Evolutionary conservation across 2,113 vertebrate genomes (phyloP).

Genomic region (Pteruthius melanotis): DNA sequence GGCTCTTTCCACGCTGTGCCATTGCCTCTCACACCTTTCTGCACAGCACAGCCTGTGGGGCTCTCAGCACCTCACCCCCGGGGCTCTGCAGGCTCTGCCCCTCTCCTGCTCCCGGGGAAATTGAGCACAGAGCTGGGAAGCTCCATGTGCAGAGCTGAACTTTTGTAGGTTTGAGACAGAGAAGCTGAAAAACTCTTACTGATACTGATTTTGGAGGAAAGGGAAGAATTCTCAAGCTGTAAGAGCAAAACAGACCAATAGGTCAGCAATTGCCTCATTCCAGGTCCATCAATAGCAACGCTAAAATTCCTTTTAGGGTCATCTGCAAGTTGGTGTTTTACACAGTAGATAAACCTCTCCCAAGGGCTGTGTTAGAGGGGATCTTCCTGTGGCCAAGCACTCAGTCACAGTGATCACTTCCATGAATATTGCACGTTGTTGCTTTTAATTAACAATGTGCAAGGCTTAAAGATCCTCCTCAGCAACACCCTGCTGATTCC

Average conservation of each 20-base stretch:
- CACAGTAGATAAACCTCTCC: background rate
- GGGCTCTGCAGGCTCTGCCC: background rate
- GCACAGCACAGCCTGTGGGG: fast-evolving
- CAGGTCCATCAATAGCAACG: background rate
- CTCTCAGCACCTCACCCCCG: background rate
- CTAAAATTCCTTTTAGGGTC: background rate
- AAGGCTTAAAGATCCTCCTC: background rate
- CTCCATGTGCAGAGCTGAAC: background rate
- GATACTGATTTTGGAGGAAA: background rate
- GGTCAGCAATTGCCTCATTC: background rate
- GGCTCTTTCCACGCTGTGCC: background rate
- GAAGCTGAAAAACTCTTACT: slow-evolving; percentile 12
- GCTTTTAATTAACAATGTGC: background rate
- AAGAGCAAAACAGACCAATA: slow-evolving; percentile 17
- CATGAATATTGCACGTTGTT: background rate
- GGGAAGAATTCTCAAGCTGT: background rate
- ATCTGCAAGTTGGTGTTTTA: background rate
- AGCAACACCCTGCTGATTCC: background rate
- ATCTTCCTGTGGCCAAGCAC: background rate
- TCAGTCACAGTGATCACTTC: background rate
- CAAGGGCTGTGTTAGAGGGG: background rate
- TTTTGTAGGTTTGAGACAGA: slow-evolving; percentile 3
- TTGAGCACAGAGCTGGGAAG: background rate
- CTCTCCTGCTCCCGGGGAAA: background rate
- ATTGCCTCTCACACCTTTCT: background rate